Evolutionary conservation across 2,797 vertebrate species (phyloP), one percentile per base, ranked within the genome.

Genomic region (Phrynocephalus forsythii): DNA sequence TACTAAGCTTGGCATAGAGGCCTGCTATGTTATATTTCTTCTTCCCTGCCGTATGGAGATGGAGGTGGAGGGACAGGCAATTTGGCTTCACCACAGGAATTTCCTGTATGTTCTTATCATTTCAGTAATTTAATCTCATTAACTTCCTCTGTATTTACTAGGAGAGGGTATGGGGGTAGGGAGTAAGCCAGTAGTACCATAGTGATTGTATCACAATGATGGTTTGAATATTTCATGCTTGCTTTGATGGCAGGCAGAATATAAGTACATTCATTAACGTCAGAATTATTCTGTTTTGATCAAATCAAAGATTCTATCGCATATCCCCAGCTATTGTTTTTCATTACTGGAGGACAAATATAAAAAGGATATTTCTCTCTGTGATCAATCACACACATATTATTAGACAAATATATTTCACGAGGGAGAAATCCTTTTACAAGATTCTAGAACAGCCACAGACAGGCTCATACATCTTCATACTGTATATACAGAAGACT

Each of bases 211-310:
- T 76, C 38, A 75, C 67, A 88, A 63, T 78, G 69, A 78, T 38
- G 78, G 38, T 68, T 90, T 92, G 89, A 91, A 91, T 91, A 88
- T 77, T 92, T 86, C 3, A 33, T 66, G 11, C 63, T 67, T 91
- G 28, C 13, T 88, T 88, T 88, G 72, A 87, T 16, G 30, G 30
- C 18, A 89, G 89, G 18, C 26, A 66, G 9, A 15, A 0, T 50
- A 79, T 38, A 83, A 68, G 66, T 80, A 92, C 84, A 90, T 66
- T 86, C 5, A 86, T 86, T 91, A 90, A 69, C 84, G 60, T 90
- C 88, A 77, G 63, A 48, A 80, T 84, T 24, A 82, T 90, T 90
- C 52, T 86, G n/a, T 79, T 91, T 68, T 77, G 30, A 82, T 91
- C 15, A 89, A n/a, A 87, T 91, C 75, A 91, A 92, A 87, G 84